phyloP scores from a whole-genome alignment of 2,888 invertebrate genomes.

The Ceriagrion tenellum region DNA sequence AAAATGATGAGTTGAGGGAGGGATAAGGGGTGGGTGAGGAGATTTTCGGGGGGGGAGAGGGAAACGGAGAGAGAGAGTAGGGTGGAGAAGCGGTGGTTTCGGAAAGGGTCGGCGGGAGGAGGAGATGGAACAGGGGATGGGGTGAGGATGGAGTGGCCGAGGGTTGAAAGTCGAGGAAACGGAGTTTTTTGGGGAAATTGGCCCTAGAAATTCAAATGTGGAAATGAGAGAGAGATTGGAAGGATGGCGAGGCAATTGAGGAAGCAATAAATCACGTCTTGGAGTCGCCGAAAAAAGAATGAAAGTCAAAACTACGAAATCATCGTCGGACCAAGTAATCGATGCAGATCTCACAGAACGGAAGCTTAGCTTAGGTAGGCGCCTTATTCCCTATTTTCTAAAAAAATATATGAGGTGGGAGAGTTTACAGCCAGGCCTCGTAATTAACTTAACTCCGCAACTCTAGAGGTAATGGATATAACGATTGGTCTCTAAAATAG shows the following conservation, averaged over 20 bases:
- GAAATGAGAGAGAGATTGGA: constrained; percentile 29
- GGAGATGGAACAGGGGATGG: background rate
- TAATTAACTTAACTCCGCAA: too few relatives aligned
- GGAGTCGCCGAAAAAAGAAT: background rate
- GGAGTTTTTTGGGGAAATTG: background rate
- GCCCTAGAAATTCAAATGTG: constrained; percentile 21
- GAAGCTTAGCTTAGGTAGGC: background rate
- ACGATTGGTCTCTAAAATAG: too few relatives aligned
- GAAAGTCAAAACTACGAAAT: background rate
- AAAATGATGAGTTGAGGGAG: background rate
- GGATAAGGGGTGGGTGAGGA: background rate
- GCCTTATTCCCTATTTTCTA: background rate
- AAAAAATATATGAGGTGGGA: too few relatives aligned
- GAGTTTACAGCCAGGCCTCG: too few relatives aligned
- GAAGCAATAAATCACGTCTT: constrained; percentile 15
- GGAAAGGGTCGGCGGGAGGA: background rate
- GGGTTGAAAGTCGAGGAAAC: background rate
- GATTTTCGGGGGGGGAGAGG: too few relatives aligned
- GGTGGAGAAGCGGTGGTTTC: too few relatives aligned
- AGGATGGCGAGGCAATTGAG: constrained; percentile 12
- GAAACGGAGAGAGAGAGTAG: too few relatives aligned
- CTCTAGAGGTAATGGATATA: too few relatives aligned
- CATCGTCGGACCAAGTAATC: background rate
- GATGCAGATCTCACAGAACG: background rate
- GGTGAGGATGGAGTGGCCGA: background rate